Base-by-base conservation (phyloP, 23 tunicate species). In the Oikopleura dioica region DNA sequence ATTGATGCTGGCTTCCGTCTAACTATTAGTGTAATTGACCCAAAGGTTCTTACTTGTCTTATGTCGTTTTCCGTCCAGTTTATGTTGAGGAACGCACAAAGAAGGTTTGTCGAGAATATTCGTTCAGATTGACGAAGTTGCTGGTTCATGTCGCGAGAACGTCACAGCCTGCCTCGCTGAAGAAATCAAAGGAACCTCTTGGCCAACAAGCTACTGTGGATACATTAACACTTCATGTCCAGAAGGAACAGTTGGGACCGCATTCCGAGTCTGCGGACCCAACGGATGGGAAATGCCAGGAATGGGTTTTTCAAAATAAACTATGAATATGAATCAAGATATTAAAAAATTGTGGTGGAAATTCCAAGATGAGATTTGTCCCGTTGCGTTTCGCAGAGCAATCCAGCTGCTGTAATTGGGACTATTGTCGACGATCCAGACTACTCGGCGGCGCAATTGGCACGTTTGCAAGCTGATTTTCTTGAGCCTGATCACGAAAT, bases 331-430 rank as follows among this genome's bases (percentile, higher is more conserved):
- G 55, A 44, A 9, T 16, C 55, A 16, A 44, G 55, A 44, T n/a
- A n/a, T n/a, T n/a, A n/a, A n/a, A n/a, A n/a, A n/a, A n/a, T n/a
- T n/a, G n/a, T n/a, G n/a, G n/a, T n/a, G n/a, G n/a, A n/a, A n/a
- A n/a, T n/a, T 16, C 72, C 33, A 23, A 16, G 4, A 4, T 31
- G 5, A 24, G 72, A 63, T 63, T 63, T 63, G 26, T 63, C 72
- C 33, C 72, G 72, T 28, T 63, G 72, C 26, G 72, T 63, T 21
- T 63, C 72, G 33, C 16, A 63, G 33, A 63, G 33, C 30, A 63
- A 63, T 63, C 72, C 72, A 12, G 72, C 72, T 21, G 72, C 72
- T 28, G 33, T 63, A 21, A 63, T 63, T 63, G 72, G 72, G 33
- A 12, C 72, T 12, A 2, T 63, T 24, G 32, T 63, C 30, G 72